These are phyloP conservation scores for Bicyclus anynana DNA, from an alignment of 1,140 invertebrate genomes.

Conservation along the genomic window DNA sequence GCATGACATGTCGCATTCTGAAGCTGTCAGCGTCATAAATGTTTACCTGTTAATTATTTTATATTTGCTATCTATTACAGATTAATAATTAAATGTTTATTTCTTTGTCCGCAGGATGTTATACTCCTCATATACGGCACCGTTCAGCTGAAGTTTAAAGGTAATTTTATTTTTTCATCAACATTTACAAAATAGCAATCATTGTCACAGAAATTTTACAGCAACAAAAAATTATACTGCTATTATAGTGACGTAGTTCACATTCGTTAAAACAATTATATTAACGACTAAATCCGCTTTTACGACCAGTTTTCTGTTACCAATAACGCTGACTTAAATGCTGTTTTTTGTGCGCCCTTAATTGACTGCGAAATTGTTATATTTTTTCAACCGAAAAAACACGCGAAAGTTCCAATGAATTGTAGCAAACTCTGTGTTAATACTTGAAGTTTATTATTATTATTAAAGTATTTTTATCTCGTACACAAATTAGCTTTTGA, in stretches of 20 bases:
- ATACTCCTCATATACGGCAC: slow-evolving; percentile 66
- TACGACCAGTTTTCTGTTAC: slow-evolving; percentile 5
- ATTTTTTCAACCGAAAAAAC: background rate
- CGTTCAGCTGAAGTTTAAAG: slow-evolving; percentile 66
- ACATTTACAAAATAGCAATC: too few relatives aligned
- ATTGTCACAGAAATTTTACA: too few relatives aligned
- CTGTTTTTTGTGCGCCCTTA: slow-evolving; percentile 1
- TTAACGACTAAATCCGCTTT: slow-evolving; percentile 13
- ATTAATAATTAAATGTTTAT: slow-evolving; percentile 14
- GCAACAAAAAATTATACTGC: too few relatives aligned
- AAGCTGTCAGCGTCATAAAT: too few relatives aligned
- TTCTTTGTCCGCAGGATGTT: slow-evolving; percentile 67
- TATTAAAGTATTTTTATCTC: too few relatives aligned
- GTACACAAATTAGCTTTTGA: too few relatives aligned
- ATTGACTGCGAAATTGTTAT: background rate
- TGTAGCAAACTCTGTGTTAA: too few relatives aligned
- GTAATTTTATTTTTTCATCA: slow-evolving; percentile 26
- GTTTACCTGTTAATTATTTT: too few relatives aligned
- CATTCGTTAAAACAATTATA: slow-evolving; percentile 15
- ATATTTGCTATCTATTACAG: background rate
- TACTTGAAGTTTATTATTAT: too few relatives aligned
- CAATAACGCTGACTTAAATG: slow-evolving; percentile 1
- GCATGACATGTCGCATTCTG: too few relatives aligned
- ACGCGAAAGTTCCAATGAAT: too few relatives aligned
- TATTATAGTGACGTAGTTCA: background rate